These are phyloP conservation scores for Alviniconcha strummeri DNA, from an alignment of 2,888 invertebrate genomes.

Conservation along the genomic window DNA sequence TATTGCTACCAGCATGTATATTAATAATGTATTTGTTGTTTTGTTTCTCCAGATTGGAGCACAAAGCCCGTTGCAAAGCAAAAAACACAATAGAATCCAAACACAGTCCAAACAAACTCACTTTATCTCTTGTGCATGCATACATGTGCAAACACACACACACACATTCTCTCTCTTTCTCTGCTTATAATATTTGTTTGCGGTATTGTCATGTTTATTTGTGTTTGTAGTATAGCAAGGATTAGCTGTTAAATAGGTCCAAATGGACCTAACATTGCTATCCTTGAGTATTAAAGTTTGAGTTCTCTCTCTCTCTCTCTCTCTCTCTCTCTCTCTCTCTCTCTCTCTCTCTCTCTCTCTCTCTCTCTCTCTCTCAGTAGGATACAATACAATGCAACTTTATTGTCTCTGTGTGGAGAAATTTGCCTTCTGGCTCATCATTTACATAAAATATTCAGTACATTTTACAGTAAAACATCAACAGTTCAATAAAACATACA, in stretches of 20 bases:
- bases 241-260: no score
- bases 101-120: no score
- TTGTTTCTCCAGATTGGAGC: no score
- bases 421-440: not conserved
- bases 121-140: no score
- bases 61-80: no score
- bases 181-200: not conserved
- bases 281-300: not conserved
- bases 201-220: not conserved
- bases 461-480: not conserved
- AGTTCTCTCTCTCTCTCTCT: not conserved
- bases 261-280: not conserved
- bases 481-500: no score
- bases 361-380: not conserved
- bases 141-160: no score
- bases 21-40: no score
- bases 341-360: slow-evolving; percentile 3
- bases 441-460: not conserved
- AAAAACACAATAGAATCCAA: no score
- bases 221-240: not conserved
- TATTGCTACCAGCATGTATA: no score
- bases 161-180: no score
- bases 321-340: slow-evolving; percentile 17
- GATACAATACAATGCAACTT: no score
- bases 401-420: not conserved